These are phyloP conservation scores for Papilio machaon DNA, from an alignment of 1,140 invertebrate genomes.

Conservation along the genomic window DNA sequence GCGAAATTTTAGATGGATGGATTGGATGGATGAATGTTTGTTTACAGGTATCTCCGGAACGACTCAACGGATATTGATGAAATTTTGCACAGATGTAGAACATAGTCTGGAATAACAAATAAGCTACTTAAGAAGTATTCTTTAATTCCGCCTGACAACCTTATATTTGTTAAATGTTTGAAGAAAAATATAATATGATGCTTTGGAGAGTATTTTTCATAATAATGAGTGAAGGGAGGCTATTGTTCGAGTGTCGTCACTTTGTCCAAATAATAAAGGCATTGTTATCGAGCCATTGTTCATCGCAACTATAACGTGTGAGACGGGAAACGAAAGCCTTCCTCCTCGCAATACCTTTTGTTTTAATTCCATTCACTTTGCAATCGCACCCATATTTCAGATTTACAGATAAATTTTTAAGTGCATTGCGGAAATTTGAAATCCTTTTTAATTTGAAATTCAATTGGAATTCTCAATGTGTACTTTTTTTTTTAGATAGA, in stretches of 20 bases:
- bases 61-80: no score
- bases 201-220: neutral
- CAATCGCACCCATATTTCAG: constrained; percentile 31
- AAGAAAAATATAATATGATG: neutral
- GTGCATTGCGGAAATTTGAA: constrained; percentile 21
- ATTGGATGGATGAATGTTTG: no score
- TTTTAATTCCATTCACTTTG: constrained; percentile 33
- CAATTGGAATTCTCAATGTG: neutral
- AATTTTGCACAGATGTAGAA: no score
- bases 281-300: constrained; percentile 29
- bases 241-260: constrained; percentile 31
- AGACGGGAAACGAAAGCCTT: constrained; percentile 27
- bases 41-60: no score
- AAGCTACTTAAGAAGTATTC: no score
- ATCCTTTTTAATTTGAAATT: constrained; percentile 21
- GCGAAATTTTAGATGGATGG: no score
- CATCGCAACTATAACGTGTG: constrained; percentile 31
- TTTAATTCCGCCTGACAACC: neutral
- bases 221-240: constrained; percentile 18
- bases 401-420: constrained; percentile 29
- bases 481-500: no score
- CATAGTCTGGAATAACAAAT: no score
- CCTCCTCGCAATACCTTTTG: constrained; percentile 25
- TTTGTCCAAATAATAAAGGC: constrained; percentile 31
- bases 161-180: neutral